phyloP scores from a whole-genome alignment of 2,113 vertebrate genomes.

The Hemibagrus wyckioides region DNA sequence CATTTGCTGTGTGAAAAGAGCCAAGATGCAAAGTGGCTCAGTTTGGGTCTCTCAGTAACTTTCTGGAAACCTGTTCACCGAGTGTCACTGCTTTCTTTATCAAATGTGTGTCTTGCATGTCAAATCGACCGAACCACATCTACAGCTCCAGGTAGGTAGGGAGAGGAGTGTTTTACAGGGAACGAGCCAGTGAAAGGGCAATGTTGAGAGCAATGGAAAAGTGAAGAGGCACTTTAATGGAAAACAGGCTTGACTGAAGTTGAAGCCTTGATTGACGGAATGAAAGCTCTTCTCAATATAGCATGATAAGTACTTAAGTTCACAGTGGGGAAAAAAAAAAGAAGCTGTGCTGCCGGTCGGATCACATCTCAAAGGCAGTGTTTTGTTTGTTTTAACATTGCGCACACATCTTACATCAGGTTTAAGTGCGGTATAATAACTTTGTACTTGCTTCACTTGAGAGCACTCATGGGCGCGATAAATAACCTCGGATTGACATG shows the following conservation, averaged over 20 bases:
- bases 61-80: constrained; percentile 49
- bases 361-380: not conserved
- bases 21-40: constrained; percentile 48
- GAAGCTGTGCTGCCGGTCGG: not conserved
- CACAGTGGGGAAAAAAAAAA: not conserved
- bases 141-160: not conserved
- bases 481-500: not conserved
- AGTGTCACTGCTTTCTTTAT: constrained; percentile 47
- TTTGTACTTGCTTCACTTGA: not conserved
- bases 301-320: not conserved
- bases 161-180: not conserved
- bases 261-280: not conserved
- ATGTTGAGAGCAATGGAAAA: not conserved
- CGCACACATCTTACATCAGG: not conserved
- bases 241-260: not conserved
- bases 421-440: not conserved
- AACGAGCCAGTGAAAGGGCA: not conserved
- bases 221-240: not conserved
- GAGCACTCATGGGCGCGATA: not conserved
- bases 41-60: constrained; percentile 32
- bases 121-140: not conserved
- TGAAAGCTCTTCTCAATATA: constrained; percentile 1
- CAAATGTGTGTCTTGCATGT: constrained; percentile 34
- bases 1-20: constrained; percentile 28
- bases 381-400: not conserved